Percentiles rank a stretch among this genome's conserved stretches.
Conservation (phyloP, 2,888 invertebrate species). For the Ichneumon xanthorius region DNA sequence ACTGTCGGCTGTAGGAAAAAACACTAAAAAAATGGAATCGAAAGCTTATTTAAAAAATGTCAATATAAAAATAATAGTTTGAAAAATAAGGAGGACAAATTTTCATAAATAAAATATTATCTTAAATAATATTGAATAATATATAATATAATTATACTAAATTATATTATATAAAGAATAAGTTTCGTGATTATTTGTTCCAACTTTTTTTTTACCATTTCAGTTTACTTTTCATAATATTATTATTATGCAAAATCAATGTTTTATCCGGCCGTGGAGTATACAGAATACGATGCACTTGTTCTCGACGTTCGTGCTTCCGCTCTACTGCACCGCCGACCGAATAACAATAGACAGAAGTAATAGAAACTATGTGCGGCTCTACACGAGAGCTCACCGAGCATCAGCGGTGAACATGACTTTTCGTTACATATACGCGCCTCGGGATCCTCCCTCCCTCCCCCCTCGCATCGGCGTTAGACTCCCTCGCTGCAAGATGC, state of each 20-base stretch:
- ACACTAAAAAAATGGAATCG: neutral
- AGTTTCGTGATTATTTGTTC: no score
- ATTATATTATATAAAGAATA: no score
- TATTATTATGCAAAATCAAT: no score
- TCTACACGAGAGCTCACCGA: constrained; percentile 3
- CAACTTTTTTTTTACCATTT: no score
- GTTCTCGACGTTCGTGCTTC: neutral
- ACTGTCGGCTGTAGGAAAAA: neutral
- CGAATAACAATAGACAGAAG: neutral
- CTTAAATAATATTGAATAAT: no score
- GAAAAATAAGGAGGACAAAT: no score
- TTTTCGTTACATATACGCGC: constrained; percentile 23
- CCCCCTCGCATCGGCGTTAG: constrained; percentile 27
- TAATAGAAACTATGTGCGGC: neutral
- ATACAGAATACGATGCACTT: neutral
- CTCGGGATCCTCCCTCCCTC: neutral
- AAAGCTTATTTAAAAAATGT: no score
- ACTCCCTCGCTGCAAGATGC: constrained; percentile 14
- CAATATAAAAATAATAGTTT: no score
- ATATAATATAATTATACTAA: no score
- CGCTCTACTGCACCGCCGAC: neutral
- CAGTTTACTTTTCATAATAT: no score
- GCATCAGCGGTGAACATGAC: constrained; percentile 26
- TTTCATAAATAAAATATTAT: no score
- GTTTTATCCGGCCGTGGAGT: no score